Evolutionary conservation across 2,113 vertebrate genomes (phyloP).

Genomic region (Dendropsophus ebraccatus): DNA sequence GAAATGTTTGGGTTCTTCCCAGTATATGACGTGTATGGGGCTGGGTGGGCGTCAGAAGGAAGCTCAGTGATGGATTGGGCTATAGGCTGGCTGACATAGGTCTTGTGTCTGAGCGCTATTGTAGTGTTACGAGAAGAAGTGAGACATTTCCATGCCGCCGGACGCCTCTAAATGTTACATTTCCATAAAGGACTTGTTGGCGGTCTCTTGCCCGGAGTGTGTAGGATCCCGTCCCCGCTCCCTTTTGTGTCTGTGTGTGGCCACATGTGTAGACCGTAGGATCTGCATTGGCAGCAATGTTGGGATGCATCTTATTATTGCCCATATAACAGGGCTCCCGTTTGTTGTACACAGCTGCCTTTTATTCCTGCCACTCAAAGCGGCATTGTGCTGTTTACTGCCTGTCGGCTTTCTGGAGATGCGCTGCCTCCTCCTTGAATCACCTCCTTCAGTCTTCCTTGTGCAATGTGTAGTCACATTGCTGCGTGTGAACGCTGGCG

Average conservation of each 20-base stretch:
- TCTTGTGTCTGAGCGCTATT: not conserved
- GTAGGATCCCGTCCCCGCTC: not conserved
- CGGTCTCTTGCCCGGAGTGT: not conserved
- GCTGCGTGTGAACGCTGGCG: not conserved
- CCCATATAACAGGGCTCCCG: conserved; percentile 14
- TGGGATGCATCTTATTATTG: conserved; percentile 27
- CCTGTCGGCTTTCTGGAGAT: not conserved
- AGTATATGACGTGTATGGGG: no score
- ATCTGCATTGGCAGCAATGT: conserved; percentile 1
- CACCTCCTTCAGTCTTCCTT: not conserved
- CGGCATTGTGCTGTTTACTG: conserved; percentile 12
- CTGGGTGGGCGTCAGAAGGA: no score
- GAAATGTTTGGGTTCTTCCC: not conserved
- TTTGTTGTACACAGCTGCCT: conserved; percentile 24
- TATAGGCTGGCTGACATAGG: no score
- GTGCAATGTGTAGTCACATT: not conserved
- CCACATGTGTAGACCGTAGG: conserved; percentile 21
- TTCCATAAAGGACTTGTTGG: not conserved
- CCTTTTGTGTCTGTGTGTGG: not conserved
- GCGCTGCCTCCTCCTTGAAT: not conserved
- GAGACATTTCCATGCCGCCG: not conserved
- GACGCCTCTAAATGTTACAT: not conserved
- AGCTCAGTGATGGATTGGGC: no score
- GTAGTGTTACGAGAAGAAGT: not conserved
- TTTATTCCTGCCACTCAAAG: conserved; percentile 18